phyloP scores from a whole-genome alignment of 2,888 invertebrate genomes.

The Cyclophora albipunctata region DNA sequence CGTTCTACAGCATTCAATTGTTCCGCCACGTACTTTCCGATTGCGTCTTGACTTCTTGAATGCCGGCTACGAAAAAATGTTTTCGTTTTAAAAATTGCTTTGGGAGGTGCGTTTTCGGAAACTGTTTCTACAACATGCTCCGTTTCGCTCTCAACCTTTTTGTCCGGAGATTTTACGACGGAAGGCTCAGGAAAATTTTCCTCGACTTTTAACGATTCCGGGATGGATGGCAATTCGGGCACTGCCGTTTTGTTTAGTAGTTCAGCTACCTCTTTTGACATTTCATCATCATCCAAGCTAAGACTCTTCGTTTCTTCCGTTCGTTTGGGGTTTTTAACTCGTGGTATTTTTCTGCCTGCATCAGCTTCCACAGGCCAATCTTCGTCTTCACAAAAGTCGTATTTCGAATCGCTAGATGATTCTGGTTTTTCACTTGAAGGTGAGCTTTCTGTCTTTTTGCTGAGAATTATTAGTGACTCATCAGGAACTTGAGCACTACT shows the following conservation, averaged over 20 bases:
- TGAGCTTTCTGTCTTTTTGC: conserved; percentile 38
- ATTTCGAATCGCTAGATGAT: conserved; percentile 78
- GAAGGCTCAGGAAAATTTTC: conserved; percentile 76
- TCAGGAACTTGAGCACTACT: conserved; percentile 36
- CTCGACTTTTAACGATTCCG: conserved; percentile 67
- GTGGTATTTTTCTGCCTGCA: conserved; percentile 78
- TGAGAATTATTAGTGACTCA: conserved; percentile 31
- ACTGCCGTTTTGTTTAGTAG: conserved; percentile 77
- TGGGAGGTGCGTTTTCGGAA: conserved; percentile 39
- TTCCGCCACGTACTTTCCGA: conserved; percentile 70
- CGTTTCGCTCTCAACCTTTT: conserved; percentile 35
- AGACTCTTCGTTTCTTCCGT: conserved; percentile 58
- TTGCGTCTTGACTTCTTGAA: conserved; percentile 71
- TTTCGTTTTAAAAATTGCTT: conserved; percentile 73
- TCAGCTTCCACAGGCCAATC: conserved; percentile 73
- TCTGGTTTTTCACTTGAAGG: conserved; percentile 52
- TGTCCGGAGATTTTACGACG: conserved; percentile 66
- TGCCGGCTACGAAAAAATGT: conserved; percentile 74
- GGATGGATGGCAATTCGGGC: conserved; percentile 73
- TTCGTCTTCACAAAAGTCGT: conserved; percentile 87
- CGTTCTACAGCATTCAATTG: conserved; percentile 64
- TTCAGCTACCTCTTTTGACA: conserved; percentile 76
- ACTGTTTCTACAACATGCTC: conserved; percentile 35
- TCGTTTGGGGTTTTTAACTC: conserved; percentile 68
- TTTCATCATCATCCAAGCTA: conserved; percentile 62